Conservation (phyloP, 2,888 invertebrate species). For the Cinara cedri region DNA sequence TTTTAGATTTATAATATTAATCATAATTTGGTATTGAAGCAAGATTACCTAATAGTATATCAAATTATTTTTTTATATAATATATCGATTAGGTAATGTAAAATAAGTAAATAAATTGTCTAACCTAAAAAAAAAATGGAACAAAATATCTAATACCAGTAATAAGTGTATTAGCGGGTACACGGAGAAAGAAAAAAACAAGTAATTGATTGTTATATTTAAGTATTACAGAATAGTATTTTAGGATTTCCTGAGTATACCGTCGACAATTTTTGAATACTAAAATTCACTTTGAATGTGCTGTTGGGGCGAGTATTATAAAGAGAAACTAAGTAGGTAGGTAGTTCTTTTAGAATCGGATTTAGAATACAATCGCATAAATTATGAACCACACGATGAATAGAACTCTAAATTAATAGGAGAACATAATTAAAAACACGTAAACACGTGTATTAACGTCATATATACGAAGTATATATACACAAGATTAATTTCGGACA, state of each 20-base stretch:
- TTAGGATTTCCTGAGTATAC: not conserved
- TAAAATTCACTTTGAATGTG: not conserved
- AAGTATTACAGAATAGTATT: not conserved
- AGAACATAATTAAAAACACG: slow-evolving; percentile 40
- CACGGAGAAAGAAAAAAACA: too few species aligned
- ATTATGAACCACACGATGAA: slow-evolving; percentile 21
- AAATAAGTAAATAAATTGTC: too few species aligned
- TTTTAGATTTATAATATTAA: too few species aligned
- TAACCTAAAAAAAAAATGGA: too few species aligned
- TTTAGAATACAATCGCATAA: slow-evolving; percentile 10
- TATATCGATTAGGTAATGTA: too few species aligned
- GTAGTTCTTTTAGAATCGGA: slow-evolving; percentile 10
- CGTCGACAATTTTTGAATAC: slow-evolving; percentile 2
- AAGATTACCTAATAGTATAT: too few species aligned
- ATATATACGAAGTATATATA: not conserved
- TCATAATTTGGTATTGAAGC: too few species aligned
- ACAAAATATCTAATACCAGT: too few species aligned
- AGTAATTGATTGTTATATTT: too few species aligned
- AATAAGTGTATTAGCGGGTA: too few species aligned
- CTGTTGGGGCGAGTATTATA: not conserved
- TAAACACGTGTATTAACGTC: not conserved
- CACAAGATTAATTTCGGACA: slow-evolving; percentile 27
- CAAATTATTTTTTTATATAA: too few species aligned
- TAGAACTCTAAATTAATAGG: slow-evolving; percentile 45
- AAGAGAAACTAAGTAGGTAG: not conserved